Evolutionary conservation across 2,888 invertebrate genomes (phyloP), one percentile per base, ranked within the genome.

Genomic region (Thera obeliscata): DNA sequence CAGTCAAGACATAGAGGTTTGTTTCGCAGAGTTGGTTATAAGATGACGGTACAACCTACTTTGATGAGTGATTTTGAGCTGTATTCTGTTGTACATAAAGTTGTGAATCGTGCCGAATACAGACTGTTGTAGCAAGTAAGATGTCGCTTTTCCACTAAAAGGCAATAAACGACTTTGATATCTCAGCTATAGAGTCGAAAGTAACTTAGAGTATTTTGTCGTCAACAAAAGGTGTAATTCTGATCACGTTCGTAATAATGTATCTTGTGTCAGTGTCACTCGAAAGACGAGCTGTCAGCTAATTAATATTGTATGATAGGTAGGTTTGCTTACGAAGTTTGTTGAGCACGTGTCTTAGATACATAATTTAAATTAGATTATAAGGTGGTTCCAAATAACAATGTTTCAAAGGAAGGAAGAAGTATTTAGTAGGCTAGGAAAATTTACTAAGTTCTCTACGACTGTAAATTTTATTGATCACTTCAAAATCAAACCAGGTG

Each of bases 161-260:
- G n/a, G 46, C 56, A 56, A 56, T 11, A 9, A 52, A 8, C 52
- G 36, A 55, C 9, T 57, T 55, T 67, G 52, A 52, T 11, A 35
- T 54, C 41, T 55, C 9, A 43, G 48, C 2, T 0, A 52, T 65
- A 65, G 35, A 49, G 69, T 54, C 56, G 56, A 66, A 63, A 57
- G 12, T 57, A 48, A 49, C 22, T 1, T 46, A 46, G 3, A 7
- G 46, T 22, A 56, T 41, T 38, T n/a, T 50, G 48, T 55, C 48
- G n/a, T 9, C 43, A 65, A 64, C 54, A 67, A 49, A 57, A 64
- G 49, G 50, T 61, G 61, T 55, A 9, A 74, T 74, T 71, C 72
- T 12, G n/a, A 54, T 62, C 72, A 74, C 74, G 72, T 74, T 62
- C 2, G 63, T 66, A 71, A 71, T 74, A 72, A 60, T 63, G 64